These are phyloP conservation scores for Lagopus muta DNA, from an alignment of 2,113 vertebrate species.

Conservation along the genomic window DNA sequence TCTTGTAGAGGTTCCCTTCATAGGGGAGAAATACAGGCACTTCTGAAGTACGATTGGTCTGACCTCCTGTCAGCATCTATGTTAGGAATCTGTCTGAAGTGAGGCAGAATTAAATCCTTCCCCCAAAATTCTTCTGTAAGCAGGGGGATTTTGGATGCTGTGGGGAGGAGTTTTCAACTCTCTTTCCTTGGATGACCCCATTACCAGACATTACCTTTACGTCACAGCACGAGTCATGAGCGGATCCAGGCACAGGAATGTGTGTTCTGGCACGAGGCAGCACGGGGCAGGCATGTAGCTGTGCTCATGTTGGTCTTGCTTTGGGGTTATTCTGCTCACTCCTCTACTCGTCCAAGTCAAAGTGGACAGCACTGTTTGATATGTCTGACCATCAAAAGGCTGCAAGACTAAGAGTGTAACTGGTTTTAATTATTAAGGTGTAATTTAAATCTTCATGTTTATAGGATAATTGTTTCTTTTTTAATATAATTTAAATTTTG, in stretches of 20 bases:
- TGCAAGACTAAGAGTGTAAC: constrained; percentile 38
- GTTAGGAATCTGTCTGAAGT: not conserved
- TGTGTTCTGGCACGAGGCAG: not conserved
- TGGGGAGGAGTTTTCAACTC: not conserved
- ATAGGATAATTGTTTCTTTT: constrained; percentile 72
- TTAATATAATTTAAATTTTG: constrained; percentile 67
- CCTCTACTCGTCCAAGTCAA: not conserved
- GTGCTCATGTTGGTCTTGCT: not conserved
- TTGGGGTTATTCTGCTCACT: not conserved
- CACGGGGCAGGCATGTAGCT: not conserved
- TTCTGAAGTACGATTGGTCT: not conserved
- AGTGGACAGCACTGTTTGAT: not conserved
- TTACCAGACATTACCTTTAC: not conserved
- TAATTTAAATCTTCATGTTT: constrained; percentile 70
- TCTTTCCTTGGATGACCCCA: not conserved
- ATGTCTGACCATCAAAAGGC: constrained; percentile 28
- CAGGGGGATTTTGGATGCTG: not conserved
- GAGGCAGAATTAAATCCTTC: not conserved
- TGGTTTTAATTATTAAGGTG: constrained; percentile 58
- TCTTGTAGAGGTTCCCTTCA: fast-evolving
- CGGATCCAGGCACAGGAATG: not conserved
- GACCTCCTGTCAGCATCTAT: not conserved
- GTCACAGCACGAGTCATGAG: not conserved
- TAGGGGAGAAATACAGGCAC: not conserved
- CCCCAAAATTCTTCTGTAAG: not conserved